Conservation (phyloP, 2,888 invertebrate species). For the Apotomis capreana region DNA sequence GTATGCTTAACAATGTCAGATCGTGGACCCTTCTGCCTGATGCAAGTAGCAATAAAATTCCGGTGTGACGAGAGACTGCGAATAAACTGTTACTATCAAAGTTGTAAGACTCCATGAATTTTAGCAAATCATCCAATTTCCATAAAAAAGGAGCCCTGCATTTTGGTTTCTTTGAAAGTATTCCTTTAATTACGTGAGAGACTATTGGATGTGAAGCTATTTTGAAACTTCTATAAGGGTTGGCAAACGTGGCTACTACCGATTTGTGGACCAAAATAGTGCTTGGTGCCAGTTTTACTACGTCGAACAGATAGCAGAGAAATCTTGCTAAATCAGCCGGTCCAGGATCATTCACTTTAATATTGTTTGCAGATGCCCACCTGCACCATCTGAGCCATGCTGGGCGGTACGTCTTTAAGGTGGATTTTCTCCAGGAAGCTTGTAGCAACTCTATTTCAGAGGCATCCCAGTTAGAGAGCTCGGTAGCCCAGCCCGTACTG, state of each 20-base stretch:
- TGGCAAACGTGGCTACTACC: conserved; percentile 34
- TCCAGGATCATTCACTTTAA: conserved; percentile 10
- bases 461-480: neutral
- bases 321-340: conserved; percentile 31
- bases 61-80: conserved; percentile 10
- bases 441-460: neutral
- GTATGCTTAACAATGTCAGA: conserved; percentile 31
- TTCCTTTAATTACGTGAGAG: conserved; percentile 33
- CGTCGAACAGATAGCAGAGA: conserved; percentile 23
- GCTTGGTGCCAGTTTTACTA: conserved; percentile 16
- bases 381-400: neutral
- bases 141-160: neutral
- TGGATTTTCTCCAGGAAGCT: conserved; percentile 6
- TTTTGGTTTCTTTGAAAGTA: conserved; percentile 12
- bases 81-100: neutral
- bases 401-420: neutral
- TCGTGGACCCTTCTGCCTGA: conserved; percentile 44
- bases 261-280: conserved; percentile 42
- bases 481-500: conserved; percentile 10
- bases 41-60: conserved; percentile 36
- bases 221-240: neutral
- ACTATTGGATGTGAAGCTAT: conserved; percentile 11
- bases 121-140: neutral
- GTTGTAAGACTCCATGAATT: neutral
- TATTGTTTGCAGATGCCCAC: neutral